Percentiles rank a stretch among this genome's conserved stretches.
Evolutionary conservation across 2,888 invertebrate species (phyloP).

Genomic region (Sthenelais limicola): DNA sequence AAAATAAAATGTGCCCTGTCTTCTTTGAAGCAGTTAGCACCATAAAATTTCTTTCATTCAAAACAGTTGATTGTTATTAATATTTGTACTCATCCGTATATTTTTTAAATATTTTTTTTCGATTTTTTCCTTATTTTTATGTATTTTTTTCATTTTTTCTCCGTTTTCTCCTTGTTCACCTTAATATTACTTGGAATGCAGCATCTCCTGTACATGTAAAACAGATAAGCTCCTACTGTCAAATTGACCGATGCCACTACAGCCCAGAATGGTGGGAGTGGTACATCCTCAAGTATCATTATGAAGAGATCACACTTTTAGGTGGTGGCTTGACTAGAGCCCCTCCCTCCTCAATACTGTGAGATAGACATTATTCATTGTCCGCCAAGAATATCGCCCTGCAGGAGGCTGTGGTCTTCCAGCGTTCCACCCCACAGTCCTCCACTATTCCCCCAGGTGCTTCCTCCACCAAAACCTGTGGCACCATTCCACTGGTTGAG

Average conservation of each 20-base stretch:
- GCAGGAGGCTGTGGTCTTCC: constrained; percentile 45
- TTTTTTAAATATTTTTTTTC: constrained; percentile 25
- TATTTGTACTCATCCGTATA: constrained; percentile 38
- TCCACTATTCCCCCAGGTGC: constrained; percentile 31
- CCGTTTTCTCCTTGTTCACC: constrained; percentile 27
- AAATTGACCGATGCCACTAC: constrained; percentile 39
- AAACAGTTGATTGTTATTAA: constrained; percentile 40
- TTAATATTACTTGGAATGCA: constrained; percentile 44
- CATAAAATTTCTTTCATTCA: constrained; percentile 45
- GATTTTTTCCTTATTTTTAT: constrained; percentile 33
- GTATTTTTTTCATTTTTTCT: constrained; percentile 14
- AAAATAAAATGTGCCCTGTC: constrained; percentile 49
- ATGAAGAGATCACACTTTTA: constrained; percentile 43
- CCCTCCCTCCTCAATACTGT: constrained; percentile 39
- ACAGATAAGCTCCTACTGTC: constrained; percentile 41
- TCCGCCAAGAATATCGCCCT: constrained; percentile 47
- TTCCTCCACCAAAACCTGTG: constrained; percentile 29
- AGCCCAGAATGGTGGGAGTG: constrained; percentile 36
- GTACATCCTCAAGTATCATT: constrained; percentile 40
- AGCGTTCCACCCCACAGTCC: constrained; percentile 41
- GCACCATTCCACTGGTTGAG: constrained; percentile 41
- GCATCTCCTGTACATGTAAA: constrained; percentile 44
- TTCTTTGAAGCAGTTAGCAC: constrained; percentile 50
- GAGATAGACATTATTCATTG: constrained; percentile 39
- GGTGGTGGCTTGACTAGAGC: constrained; percentile 37